A percentile compares a stretch with the other conserved stretches of the same genome.
phyloP scores from a whole-genome alignment of 2,113 vertebrate genomes.

The Serinus canaria region DNA sequence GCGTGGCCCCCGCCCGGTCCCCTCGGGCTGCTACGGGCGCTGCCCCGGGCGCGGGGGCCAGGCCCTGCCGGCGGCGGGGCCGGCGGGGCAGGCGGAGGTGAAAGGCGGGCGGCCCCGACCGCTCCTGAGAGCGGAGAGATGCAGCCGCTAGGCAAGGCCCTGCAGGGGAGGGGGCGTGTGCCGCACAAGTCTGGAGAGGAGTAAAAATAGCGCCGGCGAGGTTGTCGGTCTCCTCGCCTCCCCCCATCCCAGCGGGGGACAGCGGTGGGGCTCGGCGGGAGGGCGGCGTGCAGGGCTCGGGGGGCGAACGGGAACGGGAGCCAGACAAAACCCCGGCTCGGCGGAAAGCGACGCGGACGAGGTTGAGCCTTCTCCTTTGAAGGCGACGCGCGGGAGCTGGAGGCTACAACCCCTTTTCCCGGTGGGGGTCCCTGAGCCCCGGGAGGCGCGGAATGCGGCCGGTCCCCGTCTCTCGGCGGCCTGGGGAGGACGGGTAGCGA shows the following conservation, averaged over 20 bases:
- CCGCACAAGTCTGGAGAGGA: neutral
- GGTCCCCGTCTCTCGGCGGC: constrained; percentile 35
- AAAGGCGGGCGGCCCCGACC: neutral
- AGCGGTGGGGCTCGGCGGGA: neutral
- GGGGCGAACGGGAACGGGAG: neutral
- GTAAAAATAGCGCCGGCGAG: constrained; percentile 12
- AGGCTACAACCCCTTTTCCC: neutral
- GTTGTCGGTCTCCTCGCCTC: neutral
- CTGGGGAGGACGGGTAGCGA: constrained; percentile 41
- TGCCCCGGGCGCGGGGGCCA: neutral
- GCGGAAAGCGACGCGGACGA: neutral
- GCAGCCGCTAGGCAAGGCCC: constrained; percentile 27
- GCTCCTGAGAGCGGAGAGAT: neutral
- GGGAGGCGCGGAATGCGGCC: neutral
- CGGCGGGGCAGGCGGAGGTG: neutral
- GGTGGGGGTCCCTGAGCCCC: neutral
- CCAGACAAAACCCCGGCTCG: neutral
- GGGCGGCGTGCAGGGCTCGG: neutral
- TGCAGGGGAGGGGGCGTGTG: constrained; percentile 36
- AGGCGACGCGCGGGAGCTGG: neutral
- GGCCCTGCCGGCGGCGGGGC: neutral
- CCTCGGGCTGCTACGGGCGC: neutral
- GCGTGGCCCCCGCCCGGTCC: neutral
- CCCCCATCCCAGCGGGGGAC: neutral
- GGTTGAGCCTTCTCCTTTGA: neutral